phyloP scores from a whole-genome alignment of 2,888 invertebrate species.

The Melangyna quadrimaculata region DNA sequence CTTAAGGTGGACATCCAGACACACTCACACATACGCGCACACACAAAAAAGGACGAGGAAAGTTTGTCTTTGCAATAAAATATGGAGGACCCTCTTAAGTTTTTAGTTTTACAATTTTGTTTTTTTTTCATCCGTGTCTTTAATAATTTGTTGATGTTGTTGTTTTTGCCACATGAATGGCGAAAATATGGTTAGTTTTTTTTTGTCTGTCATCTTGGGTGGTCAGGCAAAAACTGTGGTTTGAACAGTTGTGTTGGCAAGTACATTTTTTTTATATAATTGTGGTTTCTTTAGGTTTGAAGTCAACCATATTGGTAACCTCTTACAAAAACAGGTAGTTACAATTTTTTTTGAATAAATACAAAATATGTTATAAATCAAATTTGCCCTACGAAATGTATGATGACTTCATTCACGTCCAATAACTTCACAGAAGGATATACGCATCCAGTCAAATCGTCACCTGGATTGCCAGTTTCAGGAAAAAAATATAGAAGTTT shows the following conservation, averaged over 20 bases:
- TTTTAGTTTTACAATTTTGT: constrained; percentile 1
- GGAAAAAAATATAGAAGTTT: too few species aligned
- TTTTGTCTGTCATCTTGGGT: constrained; percentile 11
- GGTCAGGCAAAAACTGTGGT: neutral
- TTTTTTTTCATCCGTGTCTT: constrained; percentile 4
- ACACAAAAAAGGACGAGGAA: constrained; percentile 14
- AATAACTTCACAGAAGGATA: too few species aligned
- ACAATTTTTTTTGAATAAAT: too few species aligned
- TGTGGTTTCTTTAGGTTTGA: too few species aligned
- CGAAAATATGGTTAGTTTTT: constrained; percentile 23
- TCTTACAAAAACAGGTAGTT: too few species aligned
- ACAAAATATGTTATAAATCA: too few species aligned
- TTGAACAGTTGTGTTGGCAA: neutral
- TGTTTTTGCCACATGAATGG: constrained; percentile 32
- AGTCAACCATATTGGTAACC: too few species aligned
- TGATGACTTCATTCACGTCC: too few species aligned
- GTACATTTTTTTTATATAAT: too few species aligned
- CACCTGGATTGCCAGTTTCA: too few species aligned
- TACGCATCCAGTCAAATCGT: too few species aligned
- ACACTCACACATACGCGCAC: neutral
- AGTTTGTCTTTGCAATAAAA: constrained; percentile 35
- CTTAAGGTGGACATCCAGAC: constrained; percentile 37
- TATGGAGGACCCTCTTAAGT: constrained; percentile 22
- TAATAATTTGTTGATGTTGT: constrained; percentile 13
- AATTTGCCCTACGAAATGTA: too few species aligned